A percentile compares a stretch with the other conserved stretches of the same genome.
phyloP scores from a whole-genome alignment of 2,113 vertebrate species.

The Peromyscus polionotus region DNA sequence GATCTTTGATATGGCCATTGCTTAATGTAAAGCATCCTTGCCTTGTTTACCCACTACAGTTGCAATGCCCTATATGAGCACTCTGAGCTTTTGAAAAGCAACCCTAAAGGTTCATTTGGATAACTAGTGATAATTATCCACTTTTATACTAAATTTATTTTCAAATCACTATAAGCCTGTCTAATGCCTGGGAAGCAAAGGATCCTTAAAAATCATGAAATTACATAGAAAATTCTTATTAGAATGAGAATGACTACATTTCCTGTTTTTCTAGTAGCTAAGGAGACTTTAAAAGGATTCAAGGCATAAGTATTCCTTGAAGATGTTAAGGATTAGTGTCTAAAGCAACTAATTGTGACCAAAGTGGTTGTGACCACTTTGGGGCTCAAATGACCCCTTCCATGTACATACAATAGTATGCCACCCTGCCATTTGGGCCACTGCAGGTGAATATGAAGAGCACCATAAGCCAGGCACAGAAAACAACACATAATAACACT shows the following conservation, averaged over 20 bases:
- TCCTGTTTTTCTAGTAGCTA: not conserved
- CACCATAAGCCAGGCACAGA: not conserved
- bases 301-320: not conserved
- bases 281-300: not conserved
- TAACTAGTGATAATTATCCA: not conserved
- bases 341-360: not conserved
- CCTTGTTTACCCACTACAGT: not conserved
- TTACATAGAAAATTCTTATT: not conserved
- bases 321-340: not conserved
- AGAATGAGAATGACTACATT: not conserved
- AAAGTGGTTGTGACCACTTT: not conserved
- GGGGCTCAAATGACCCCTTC: not conserved
- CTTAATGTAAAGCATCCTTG: conserved; percentile 2
- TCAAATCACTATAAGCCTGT: not conserved
- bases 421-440: not conserved
- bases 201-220: conserved; percentile 34
- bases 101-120: conserved; percentile 3
- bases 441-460: not conserved
- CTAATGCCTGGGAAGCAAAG: not conserved
- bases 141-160: conserved; percentile 37
- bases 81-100: not conserved
- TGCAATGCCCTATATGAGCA: not conserved
- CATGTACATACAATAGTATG: not conserved
- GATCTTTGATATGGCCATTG: not conserved
- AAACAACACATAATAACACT: not conserved